These are phyloP conservation scores for Struthidea cinerea DNA, from an alignment of 2,113 vertebrate species.

Conservation along the genomic window DNA sequence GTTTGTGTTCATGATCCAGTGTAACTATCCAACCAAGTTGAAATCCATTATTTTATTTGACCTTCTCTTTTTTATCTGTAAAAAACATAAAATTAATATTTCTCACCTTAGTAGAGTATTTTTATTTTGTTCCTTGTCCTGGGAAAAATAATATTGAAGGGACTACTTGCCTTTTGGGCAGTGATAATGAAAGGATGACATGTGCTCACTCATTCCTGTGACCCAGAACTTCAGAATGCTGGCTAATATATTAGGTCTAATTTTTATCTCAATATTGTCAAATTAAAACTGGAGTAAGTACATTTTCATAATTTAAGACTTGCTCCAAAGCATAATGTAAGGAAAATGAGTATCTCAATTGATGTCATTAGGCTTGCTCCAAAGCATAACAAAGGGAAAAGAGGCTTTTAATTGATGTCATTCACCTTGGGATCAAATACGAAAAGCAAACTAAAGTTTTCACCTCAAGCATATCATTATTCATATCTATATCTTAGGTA, in stretches of 20 bases:
- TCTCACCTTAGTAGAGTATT: neutral
- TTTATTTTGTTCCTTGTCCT: neutral
- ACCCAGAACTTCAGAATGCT: neutral
- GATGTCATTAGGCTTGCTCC: neutral
- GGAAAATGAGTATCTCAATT: neutral
- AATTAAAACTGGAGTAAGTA: neutral
- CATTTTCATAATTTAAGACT: neutral
- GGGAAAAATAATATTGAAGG: neutral
- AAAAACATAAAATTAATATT: neutral
- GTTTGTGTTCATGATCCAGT: neutral
- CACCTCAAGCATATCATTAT: neutral
- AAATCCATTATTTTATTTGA: neutral
- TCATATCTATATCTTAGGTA: neutral
- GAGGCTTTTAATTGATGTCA: neutral
- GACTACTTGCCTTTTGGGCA: neutral
- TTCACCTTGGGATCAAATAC: neutral
- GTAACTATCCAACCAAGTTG: neutral
- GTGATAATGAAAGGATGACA: neutral
- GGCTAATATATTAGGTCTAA: neutral
- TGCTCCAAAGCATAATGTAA: neutral
- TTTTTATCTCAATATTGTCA: neutral
- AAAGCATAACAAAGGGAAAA: neutral
- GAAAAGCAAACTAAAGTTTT: neutral
- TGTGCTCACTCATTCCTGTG: neutral
- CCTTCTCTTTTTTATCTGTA: neutral